Evolutionary conservation across 2,888 invertebrate genomes (phyloP).

Genomic region (Eucera pruinosa): DNA sequence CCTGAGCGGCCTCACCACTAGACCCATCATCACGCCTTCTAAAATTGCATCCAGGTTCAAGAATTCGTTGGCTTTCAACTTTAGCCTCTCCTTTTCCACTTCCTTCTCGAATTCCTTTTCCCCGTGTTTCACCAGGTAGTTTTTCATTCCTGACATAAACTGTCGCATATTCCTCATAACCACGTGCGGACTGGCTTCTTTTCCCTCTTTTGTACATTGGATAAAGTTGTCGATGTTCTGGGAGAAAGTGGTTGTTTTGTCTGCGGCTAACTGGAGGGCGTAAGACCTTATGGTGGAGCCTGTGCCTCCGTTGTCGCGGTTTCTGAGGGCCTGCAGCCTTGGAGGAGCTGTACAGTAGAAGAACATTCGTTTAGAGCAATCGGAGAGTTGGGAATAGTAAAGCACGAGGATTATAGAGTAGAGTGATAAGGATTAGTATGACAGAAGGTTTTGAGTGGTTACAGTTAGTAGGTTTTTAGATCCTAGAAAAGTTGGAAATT

Average conservation of each 20-base stretch:
- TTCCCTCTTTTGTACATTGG: conserved; percentile 95
- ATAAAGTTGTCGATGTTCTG: conserved; percentile 97
- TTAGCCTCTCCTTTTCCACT: conserved; percentile 93
- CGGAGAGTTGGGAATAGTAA: no score
- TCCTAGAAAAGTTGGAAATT: no score
- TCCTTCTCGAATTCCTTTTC: conserved; percentile 96
- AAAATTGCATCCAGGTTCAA: conserved; percentile 97
- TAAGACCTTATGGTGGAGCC: conserved; percentile 92
- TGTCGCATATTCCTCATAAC: conserved; percentile 96
- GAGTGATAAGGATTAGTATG: no score
- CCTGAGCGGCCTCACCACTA: conserved; percentile 94
- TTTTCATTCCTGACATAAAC: conserved; percentile 99
- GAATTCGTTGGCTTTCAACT: conserved; percentile 95
- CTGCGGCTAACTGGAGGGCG: conserved; percentile 92
- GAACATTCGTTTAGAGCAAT: no score
- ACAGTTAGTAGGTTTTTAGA: no score
- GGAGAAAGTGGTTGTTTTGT: conserved; percentile 95
- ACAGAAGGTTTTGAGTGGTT: no score
- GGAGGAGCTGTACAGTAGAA: conserved; percentile 88
- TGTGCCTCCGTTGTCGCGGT: conserved; percentile 85
- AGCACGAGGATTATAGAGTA: no score
- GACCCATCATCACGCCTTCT: conserved; percentile 96
- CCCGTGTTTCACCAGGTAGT: conserved; percentile 97
- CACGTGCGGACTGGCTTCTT: conserved; percentile 94
- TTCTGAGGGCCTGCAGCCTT: conserved; percentile 89